A percentile compares a stretch with the other conserved stretches of the same genome.
These are phyloP conservation scores for Holacanthus passer DNA, from an alignment of 2,113 vertebrate species.

Conservation along the genomic window DNA sequence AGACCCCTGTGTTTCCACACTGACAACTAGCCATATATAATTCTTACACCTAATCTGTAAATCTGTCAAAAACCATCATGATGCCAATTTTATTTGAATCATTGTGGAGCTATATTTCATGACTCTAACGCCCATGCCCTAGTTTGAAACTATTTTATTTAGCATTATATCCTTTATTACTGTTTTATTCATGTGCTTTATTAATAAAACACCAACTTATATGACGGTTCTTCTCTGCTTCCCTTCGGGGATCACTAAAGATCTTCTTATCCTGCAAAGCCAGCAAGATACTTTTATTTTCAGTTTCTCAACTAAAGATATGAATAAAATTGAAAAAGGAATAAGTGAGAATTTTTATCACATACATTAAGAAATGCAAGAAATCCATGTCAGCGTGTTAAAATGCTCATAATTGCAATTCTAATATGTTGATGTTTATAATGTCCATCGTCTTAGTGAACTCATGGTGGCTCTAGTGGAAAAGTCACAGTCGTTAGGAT, in stretches of 20 bases:
- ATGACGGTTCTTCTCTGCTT: constrained; percentile 40
- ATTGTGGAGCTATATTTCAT: constrained; percentile 10
- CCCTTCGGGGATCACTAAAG: constrained; percentile 48
- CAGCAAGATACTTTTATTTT: constrained; percentile 23
- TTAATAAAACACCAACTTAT: constrained; percentile 69
- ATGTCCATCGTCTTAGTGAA: background rate
- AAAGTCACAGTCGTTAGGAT: background rate
- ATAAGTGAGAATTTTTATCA: background rate
- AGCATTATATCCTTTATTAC: constrained; percentile 46
- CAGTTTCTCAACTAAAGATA: constrained; percentile 22
- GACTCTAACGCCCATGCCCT: constrained; percentile 23
- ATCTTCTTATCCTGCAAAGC: constrained; percentile 37
- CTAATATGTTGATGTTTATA: background rate
- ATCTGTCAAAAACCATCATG: constrained; percentile 40
- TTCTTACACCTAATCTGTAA: constrained; percentile 41
- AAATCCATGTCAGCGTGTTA: background rate
- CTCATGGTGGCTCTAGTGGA: background rate
- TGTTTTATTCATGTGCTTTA: constrained; percentile 70
- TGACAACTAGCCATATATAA: constrained; percentile 6
- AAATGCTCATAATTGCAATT: background rate
- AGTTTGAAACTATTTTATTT: constrained; percentile 66
- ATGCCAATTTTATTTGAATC: constrained; percentile 17
- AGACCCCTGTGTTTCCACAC: constrained; percentile 29
- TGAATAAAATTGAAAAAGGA: background rate
- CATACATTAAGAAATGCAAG: background rate